Conservation (phyloP, 2,113 vertebrate genomes). For the Dromas ardeola region DNA sequence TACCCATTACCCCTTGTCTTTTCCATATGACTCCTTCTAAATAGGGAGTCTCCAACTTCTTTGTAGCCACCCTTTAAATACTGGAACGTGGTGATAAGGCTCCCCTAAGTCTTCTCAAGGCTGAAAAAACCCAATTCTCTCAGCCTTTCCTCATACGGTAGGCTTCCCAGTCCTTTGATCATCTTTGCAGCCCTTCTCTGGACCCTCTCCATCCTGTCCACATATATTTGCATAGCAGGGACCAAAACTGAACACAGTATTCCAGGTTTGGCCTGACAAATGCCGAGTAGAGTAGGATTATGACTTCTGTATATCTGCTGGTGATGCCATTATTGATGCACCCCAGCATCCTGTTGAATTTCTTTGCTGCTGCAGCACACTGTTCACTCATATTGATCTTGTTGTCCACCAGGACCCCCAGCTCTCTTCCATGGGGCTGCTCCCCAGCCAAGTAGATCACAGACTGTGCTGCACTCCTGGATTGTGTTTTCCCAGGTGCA, state of each 20-base stretch:
- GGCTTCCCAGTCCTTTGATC: background rate
- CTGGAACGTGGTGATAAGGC: background rate
- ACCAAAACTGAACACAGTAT: background rate
- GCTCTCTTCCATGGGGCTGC: background rate
- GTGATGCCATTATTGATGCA: background rate
- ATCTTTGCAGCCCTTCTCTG: background rate
- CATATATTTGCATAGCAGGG: background rate
- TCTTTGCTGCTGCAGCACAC: background rate
- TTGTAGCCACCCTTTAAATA: background rate
- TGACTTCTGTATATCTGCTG: background rate
- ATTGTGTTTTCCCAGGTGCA: background rate
- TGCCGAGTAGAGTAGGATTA: background rate
- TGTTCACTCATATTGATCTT: background rate
- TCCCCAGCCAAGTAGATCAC: background rate
- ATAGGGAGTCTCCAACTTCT: background rate
- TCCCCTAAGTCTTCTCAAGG: background rate
- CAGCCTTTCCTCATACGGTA: background rate
- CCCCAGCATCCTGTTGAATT: background rate
- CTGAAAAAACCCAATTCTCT: background rate
- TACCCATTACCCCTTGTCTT: background rate
- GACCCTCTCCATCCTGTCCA: background rate
- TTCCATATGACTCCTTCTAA: background rate
- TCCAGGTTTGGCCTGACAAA: background rate
- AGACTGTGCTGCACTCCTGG: background rate
- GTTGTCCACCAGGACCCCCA: background rate